Base-by-base conservation (phyloP, 2,888 invertebrate genomes). In the Lagria hirta region DNA sequence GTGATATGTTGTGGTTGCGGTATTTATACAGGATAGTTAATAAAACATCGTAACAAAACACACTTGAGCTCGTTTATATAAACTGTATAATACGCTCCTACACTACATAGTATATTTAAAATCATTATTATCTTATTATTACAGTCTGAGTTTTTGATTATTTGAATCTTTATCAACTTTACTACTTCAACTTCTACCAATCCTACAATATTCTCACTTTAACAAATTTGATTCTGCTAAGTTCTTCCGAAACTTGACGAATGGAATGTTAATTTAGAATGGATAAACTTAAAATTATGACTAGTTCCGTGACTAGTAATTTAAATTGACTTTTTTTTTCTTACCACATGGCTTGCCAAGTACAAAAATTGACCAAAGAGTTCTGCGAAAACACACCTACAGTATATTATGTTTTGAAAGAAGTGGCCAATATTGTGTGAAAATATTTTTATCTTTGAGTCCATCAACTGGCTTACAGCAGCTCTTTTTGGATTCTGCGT, bases 81-180 rank as follows among this genome's bases (percentile, higher is more conserved):
- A 51, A 53, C 46, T 49, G 47, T 45, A 48, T 49, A 40, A 50
- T 57, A 58, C 54, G 57, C 45, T n/a, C 50, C 60, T 62, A 61
- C 56, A 57, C 58, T 56, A 60, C 57, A 52, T 35, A 43, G 30
- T 48, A 43, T 46, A 44, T 48, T 16, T 38, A 30, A n/a, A 18
- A 18, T 37, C 41, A 55, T 65, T 68, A 68, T 69, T 69, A 69
- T 69, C 69, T 61, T 65, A 64, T 57, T 69, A 69, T 69, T 69
- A 69, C 68, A 69, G 69, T 69, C 66, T 65, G 67, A 65, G 55
- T 60, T 60, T 49, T 49, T 52, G 52, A 52, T 58, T 54, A 55
- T 49, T 52, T 59, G 61, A 60, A 62, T 61, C 59, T 60, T 47
- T 23, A 35, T 46, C 45, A 49, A 49, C 51, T 40, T n/a, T n/a